Percentiles rank a stretch among this genome's conserved stretches.
Evolutionary conservation across 64 coral and sea anemone species (phyloP).

Genomic region (Trachythela sp.): DNA sequence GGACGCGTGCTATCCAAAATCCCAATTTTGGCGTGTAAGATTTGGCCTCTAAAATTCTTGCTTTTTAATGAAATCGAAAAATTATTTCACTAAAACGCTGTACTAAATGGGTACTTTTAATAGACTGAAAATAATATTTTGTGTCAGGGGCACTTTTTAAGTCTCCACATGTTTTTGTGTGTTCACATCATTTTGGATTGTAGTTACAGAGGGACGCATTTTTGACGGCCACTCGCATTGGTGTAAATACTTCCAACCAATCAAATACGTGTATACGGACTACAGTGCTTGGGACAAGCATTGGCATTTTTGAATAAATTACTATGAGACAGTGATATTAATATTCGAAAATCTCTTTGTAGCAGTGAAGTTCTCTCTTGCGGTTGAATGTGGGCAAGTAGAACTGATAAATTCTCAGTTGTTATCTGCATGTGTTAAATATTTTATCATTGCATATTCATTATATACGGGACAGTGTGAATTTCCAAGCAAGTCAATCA

Average conservation of each 20-base stretch:
- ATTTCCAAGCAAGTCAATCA: not conserved
- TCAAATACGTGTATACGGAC: no score
- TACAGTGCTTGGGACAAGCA: no score
- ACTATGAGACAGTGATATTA: not conserved
- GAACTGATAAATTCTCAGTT: conserved; percentile 3
- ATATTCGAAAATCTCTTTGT: not conserved
- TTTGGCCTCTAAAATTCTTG: not conserved
- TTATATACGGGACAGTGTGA: not conserved
- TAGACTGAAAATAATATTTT: not conserved
- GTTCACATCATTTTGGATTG: no score
- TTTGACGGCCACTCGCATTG: no score
- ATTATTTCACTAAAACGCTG: not conserved
- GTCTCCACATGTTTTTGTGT: no score
- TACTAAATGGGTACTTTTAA: not conserved
- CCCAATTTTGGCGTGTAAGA: not conserved
- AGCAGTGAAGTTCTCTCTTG: not conserved
- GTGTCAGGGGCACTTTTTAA: not conserved
- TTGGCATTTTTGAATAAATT: no score
- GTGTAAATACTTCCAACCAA: no score
- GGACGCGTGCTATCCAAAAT: no score
- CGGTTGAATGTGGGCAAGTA: not conserved
- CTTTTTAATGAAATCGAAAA: not conserved
- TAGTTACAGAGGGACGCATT: no score
- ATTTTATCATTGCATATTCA: not conserved
- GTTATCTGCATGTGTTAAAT: not conserved